These are phyloP conservation scores for Marmota flaviventris DNA, from an alignment of 2,113 vertebrate genomes.

Conservation along the genomic window DNA sequence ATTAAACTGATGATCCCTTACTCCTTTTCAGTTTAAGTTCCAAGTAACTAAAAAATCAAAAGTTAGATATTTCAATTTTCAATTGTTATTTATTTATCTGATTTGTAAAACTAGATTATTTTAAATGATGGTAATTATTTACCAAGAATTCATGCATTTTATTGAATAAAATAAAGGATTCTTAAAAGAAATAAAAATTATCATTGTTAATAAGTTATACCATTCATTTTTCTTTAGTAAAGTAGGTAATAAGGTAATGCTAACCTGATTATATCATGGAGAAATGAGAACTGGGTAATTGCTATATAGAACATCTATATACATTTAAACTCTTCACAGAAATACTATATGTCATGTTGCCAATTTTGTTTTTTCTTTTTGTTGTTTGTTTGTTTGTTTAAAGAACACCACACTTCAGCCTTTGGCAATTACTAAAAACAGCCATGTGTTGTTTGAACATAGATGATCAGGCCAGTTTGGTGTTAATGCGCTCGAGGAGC, in stretches of 20 bases:
- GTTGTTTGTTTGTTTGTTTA: neutral
- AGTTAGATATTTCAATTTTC: neutral
- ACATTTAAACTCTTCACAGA: neutral
- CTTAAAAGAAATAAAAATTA: neutral
- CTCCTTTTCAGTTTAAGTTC: neutral
- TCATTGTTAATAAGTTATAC: neutral
- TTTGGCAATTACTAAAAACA: conserved; percentile 18
- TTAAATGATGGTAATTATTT: neutral
- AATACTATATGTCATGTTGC: neutral
- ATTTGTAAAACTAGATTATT: neutral
- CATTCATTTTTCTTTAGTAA: neutral
- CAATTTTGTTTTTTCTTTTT: neutral
- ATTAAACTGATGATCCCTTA: neutral
- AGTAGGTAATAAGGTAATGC: neutral
- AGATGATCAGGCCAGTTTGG: neutral
- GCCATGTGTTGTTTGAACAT: neutral
- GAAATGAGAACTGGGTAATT: neutral
- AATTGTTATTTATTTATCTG: neutral
- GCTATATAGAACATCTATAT: neutral
- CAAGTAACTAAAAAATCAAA: neutral
- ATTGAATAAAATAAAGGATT: conserved; percentile 17
- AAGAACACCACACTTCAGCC: neutral
- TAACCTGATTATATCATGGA: neutral
- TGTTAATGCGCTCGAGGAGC: neutral
- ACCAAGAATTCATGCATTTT: neutral